These are phyloP conservation scores for Steinernema scapterisci DNA, from an alignment of 2,888 invertebrate species.

Conservation along the genomic window DNA sequence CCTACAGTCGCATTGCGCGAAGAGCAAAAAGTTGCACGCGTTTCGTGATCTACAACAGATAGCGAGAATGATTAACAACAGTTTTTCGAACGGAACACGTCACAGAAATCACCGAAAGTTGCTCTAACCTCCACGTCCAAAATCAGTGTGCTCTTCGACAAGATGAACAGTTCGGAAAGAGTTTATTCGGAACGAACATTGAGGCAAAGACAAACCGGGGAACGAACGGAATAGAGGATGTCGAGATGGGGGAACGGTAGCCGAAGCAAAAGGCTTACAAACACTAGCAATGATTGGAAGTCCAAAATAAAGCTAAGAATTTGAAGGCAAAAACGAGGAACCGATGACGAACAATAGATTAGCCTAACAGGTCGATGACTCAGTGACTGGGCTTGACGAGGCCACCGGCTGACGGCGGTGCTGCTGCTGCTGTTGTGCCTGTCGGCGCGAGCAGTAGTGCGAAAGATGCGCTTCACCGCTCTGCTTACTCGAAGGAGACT, in stretches of 20 bases:
- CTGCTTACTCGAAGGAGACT: constrained; percentile 15
- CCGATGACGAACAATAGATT: constrained; percentile 19
- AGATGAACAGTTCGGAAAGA: not conserved
- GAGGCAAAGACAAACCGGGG: not conserved
- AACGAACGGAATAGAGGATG: too few species aligned
- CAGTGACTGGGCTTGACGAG: constrained; percentile 28
- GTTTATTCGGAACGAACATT: too few species aligned
- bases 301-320: not conserved
- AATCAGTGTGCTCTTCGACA: not conserved
- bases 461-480: constrained; percentile 22
- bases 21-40: constrained; percentile 29
- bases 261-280: not conserved
- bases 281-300: not conserved
- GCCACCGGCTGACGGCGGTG: constrained; percentile 14
- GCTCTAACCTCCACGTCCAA: not conserved
- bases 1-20: constrained; percentile 24
- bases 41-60: constrained; percentile 22
- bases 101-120: not conserved
- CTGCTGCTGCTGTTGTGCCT: constrained; percentile 17
- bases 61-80: constrained; percentile 21
- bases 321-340: not conserved
- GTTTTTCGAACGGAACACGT: not conserved
- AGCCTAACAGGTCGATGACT: constrained; percentile 31
- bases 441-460: constrained; percentile 21
- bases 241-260: too few species aligned